phyloP scores from a whole-genome alignment of 2,113 vertebrate species.

The Rousettus leschenaultii region DNA sequence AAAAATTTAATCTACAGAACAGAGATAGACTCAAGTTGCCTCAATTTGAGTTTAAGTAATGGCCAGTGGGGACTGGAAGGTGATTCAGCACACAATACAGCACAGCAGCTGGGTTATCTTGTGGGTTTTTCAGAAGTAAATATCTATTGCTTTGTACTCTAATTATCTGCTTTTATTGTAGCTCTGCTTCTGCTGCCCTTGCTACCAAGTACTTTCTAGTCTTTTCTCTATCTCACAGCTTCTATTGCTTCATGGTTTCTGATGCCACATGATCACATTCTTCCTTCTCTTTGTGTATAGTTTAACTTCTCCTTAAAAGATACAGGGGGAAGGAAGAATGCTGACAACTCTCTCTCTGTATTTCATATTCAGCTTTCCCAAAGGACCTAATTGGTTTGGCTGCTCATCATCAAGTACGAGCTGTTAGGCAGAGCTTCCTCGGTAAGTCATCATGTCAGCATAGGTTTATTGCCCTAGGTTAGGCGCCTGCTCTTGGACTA shows the following conservation, averaged over 20 bases:
- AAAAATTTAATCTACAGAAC: constrained; percentile 46
- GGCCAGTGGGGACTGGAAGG: neutral
- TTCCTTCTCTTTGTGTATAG: neutral
- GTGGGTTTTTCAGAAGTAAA: neutral
- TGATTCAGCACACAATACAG: constrained; percentile 9
- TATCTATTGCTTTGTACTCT: constrained; percentile 5
- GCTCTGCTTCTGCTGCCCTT: constrained; percentile 19
- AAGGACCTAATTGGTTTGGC: neutral
- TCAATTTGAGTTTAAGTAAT: neutral
- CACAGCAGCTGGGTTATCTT: neutral
- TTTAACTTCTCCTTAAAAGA: neutral
- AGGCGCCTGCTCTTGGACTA: neutral
- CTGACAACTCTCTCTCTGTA: neutral
- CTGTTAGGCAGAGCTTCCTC: neutral
- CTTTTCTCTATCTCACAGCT: constrained; percentile 1
- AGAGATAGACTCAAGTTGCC: constrained; percentile 1
- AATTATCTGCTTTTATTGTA: constrained; percentile 13
- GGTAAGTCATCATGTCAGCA: neutral
- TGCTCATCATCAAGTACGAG: neutral
- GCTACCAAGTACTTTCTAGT: constrained; percentile 10
- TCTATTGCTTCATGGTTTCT: constrained; percentile 20
- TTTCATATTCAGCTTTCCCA: neutral
- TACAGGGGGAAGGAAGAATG: no score
- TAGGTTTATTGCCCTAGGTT: neutral
- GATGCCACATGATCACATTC: neutral